Base-by-base conservation (phyloP, 2,888 invertebrate genomes). In the Bedellia somnulentella region DNA sequence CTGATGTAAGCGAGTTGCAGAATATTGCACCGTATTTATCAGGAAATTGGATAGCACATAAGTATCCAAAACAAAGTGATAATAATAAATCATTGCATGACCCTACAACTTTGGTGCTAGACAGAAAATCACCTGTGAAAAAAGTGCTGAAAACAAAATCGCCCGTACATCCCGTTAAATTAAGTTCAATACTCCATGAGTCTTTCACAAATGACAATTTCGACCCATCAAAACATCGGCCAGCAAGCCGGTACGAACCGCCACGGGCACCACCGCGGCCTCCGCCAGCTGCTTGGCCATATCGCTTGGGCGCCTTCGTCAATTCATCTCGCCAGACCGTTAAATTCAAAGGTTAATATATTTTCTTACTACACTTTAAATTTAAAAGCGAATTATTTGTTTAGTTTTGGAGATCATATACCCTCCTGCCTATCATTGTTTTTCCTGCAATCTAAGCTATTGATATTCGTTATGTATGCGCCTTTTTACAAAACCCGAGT, bases 11-110 rank as follows among this genome's bases (percentile, higher is more conserved):
- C 40, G 89, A 90, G 46, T 63, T 89, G 2, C 78, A 84, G 6
- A 87, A 89, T 44, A 86, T 90, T 29, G 85, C 88, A 1, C 87
- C 88, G 0, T 89, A 89, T 57, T 58, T 91, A 36, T 81, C 85
- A 0, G 89, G 87, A 2, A 78, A 85, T 5, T 91, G 91, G 90
- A 80, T 86, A 21, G 89, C 91, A 0, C 91, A 91, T 54, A 81
- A 80, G 41, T 88, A 83, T 52, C 89, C 90, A 0, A 84, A 77
- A 42, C 78, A 78, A 2, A 80, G 80, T 33, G 86, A 86, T 43
- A 87, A 87, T 46, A 80, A 83, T 30, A 73, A 81, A 28, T 81
- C 86, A 2, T 47, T 86, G 24, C 80, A 80, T 33, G 57, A 71
- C 38, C 58, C 64, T 5, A 51, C 43, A 14, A 44, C 32, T 14